Conservation (phyloP, 2,888 invertebrate species). For the Carpatolechia fugitivella region DNA sequence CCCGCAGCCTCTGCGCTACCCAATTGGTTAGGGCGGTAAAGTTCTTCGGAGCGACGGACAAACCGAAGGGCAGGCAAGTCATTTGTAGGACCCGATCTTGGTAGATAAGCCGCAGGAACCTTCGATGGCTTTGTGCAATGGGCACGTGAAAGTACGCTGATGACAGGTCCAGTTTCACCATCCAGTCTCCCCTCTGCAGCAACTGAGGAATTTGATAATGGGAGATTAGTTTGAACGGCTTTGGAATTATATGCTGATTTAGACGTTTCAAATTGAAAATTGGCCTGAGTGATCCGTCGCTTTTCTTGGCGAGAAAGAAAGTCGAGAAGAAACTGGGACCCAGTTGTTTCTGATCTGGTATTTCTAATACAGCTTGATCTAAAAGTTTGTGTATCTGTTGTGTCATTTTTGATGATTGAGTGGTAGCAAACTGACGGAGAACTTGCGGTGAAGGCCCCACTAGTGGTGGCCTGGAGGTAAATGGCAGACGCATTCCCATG, state of each 20-base stretch:
- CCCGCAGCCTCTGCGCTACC: conserved; percentile 25
- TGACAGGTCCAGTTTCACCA: conserved; percentile 24
- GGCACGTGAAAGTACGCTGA: conserved; percentile 22
- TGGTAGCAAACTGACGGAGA: not conserved
- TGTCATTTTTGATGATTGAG: not conserved
- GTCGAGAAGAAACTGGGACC: conserved; percentile 18
- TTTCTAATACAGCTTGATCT: not conserved
- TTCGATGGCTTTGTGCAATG: conserved; percentile 23
- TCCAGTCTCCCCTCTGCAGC: conserved; percentile 25
- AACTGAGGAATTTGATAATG: conserved; percentile 18
- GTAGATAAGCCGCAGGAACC: conserved; percentile 27
- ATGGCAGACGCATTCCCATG: too few relatives aligned
- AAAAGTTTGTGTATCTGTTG: not conserved
- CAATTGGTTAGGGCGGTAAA: conserved; percentile 30
- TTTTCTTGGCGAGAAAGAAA: conserved; percentile 17
- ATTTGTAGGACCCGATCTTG: conserved; percentile 26
- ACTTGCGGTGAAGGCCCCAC: not conserved
- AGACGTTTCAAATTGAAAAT: conserved; percentile 28
- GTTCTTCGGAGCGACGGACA: conserved; percentile 29
- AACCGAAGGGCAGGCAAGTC: conserved; percentile 30
- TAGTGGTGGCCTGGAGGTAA: conserved; percentile 14
- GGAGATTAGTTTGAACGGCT: conserved; percentile 6
- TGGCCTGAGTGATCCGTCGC: conserved; percentile 19
- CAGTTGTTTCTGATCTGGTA: not conserved
- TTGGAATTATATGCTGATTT: conserved; percentile 18